Conservation (phyloP, 2,888 invertebrate genomes). For the Lasioglossum calceatum region DNA sequence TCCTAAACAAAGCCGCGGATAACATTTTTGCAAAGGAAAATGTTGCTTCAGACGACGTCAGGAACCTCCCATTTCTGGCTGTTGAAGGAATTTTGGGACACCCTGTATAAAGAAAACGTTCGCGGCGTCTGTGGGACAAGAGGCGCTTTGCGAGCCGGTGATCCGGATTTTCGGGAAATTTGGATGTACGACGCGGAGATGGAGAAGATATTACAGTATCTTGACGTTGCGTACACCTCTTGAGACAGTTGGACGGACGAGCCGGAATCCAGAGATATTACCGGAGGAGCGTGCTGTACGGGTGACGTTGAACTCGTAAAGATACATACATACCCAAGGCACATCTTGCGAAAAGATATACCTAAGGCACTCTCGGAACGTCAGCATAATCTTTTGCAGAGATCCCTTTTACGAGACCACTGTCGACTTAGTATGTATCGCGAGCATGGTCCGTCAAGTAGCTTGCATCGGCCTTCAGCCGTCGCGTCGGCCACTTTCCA, state of each 20-base stretch:
- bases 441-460: conserved; percentile 63
- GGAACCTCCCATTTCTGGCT: too few species aligned
- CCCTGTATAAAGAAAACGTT: neutral
- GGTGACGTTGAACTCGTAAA: conserved; percentile 70
- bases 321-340: conserved; percentile 69
- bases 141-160: conserved; percentile 9
- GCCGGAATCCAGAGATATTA: conserved; percentile 60
- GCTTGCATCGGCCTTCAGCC: conserved; percentile 31
- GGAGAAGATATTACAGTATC: conserved; percentile 39
- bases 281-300: conserved; percentile 33
- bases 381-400: conserved; percentile 72
- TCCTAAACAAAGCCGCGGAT: too few species aligned
- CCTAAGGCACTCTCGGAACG: conserved; percentile 62
- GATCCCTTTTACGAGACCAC: conserved; percentile 68
- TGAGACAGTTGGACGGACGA: conserved; percentile 51
- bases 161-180: conserved; percentile 41
- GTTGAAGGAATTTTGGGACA: too few species aligned
- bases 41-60: too few species aligned
- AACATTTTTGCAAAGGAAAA: too few species aligned
- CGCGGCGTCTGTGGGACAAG: neutral
- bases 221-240: conserved; percentile 49
- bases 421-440: conserved; percentile 70
- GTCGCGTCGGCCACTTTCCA: conserved; percentile 33
- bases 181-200: conserved; percentile 25
- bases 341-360: conserved; percentile 66